Base-by-base conservation (phyloP, 2,113 vertebrate species). In the Actenoides lindsayi region DNA sequence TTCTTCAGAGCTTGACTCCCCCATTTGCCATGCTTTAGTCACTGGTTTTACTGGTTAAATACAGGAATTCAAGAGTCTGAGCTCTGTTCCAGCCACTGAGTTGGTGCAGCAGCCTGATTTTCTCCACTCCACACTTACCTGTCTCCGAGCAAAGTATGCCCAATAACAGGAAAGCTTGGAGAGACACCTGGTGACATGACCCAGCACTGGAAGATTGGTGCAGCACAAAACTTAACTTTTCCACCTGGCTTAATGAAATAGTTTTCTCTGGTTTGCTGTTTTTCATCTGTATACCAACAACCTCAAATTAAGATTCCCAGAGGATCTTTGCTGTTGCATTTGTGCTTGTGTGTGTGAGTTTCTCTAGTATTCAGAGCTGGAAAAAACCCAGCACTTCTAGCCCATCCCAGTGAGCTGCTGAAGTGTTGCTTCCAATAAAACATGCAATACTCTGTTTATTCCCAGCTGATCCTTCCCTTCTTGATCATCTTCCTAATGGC, bases 101-200 rank as follows among this genome's bases (percentile, higher is more conserved):
- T 35, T 33, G 80, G 18, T 71, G 37, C 41, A 92, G 39, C 31
- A 62, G 28, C 6, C 0, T 50, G 28, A 37, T n/a, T 76, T 88
- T 70, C 15, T 76, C 37, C 21, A 6, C 9, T 83, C 54, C 4
- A 1, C n/a, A 16, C 0, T 68, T 1, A 53, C 19, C 7, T 48
- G 4, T 41, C 25, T 78, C 42, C 2, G 2, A 67, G 42, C 46
- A 51, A 75, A 86, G 31, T 65, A 48, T 73, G 89, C n/a, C 53
- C 28, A 59, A 44, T 62, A 84, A 5, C 6, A 48, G 65, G 42
- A 78, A 44, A 44, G 17, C 44, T 86, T 79, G 39, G 37, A 56
- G 48, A 63, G 2, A 0, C 10, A 5, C 39, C 37, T 63, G 35
- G 15, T 16, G 24, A 27, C 28, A 73, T 69, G 57, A 35, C 31